Base-by-base conservation (phyloP, 2,888 invertebrate genomes). In the Merodon equestris region DNA sequence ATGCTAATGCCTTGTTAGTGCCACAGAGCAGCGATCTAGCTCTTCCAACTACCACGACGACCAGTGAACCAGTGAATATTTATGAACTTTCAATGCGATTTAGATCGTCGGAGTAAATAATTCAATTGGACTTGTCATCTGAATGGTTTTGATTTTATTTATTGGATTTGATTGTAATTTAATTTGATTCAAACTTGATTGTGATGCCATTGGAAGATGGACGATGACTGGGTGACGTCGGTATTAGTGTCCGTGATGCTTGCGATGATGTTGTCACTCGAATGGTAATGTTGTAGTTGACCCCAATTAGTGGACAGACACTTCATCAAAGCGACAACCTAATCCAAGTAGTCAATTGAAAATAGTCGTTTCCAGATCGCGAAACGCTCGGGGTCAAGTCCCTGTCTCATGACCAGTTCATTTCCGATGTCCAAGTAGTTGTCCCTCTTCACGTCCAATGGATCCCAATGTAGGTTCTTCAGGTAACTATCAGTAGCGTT, bases 401-500 rank as follows among this genome's bases (percentile, higher is more conserved):
- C 44, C 38, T 82, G 48, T 71, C 84, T 85, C 36, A 85, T 77
- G 0, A 74, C 82, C 14, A 87, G 57, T 4, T 86, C 76, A 0
- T 82, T 57, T 10, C 85, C 86, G n/a, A 88, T 89, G 63, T 87
- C 86, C 48, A 88, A 68, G 71, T 86, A 88, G 1, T 82, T 64
- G 15, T 85, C 84, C 9, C 83, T 81, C 0, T 74, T 51, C 1
- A 66, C 7, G 48, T 77, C 73, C 18, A 87, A 86, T 1, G 83
- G 75, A 1, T 84, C 82, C 88, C 88, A 88, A 14, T 76, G 51
- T 0, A 87, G 44, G 40, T 82, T 70, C 40, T 81, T 77, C 1
- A 87, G 48, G 18, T 84, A 85, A 10, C 84, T 83, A 81, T 88
- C 88, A 17, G 60, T 75, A 1, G 75, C 64, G 18, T 85, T 87